A percentile compares a stretch with the other conserved stretches of the same genome.
phyloP scores from a whole-genome alignment of 2,797 vertebrate genomes.

The Sebastes paucispinis region DNA sequence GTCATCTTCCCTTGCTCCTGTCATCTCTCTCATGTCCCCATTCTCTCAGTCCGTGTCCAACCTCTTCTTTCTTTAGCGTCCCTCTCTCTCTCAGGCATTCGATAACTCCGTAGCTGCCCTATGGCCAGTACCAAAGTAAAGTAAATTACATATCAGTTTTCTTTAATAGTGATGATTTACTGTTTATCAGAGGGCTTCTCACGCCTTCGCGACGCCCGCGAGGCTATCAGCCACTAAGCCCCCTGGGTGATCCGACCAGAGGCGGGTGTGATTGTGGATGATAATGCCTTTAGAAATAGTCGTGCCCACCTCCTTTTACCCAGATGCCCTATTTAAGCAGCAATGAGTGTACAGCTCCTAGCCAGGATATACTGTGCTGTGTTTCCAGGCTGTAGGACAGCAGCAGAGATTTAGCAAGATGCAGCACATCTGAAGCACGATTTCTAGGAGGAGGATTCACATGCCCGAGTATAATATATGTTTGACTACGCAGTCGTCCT shows the following conservation, averaged over 20 bases:
- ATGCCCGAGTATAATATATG: not conserved
- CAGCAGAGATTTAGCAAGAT: conserved; percentile 3
- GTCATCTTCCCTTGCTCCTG: conserved; percentile 49
- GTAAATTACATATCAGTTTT: not conserved
- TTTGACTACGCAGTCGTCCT: not conserved
- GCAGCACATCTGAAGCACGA: not conserved
- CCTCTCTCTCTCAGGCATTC: conserved; percentile 7
- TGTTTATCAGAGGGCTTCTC: not conserved
- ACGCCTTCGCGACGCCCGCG: not conserved
- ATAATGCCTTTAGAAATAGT: conserved; percentile 29
- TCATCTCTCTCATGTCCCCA: conserved; percentile 42
- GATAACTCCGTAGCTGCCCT: conserved; percentile 10
- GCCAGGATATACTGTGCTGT: not conserved
- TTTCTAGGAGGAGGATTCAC: not conserved
- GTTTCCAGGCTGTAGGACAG: conserved; percentile 2
- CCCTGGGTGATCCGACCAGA: conserved; percentile 8
- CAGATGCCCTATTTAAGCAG: conserved; percentile 25
- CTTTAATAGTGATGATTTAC: conserved; percentile 8
- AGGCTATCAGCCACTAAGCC: conserved; percentile 18
- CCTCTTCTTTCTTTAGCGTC: conserved; percentile 15
- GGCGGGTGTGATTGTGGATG: conserved; percentile 24
- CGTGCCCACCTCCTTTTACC: not conserved
- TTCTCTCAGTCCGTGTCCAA: conserved; percentile 45
- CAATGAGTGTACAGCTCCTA: conserved; percentile 5
- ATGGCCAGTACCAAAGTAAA: not conserved